These are phyloP conservation scores for Sphaeridia pumilis DNA, from an alignment of 2,888 invertebrate species.

Conservation along the genomic window DNA sequence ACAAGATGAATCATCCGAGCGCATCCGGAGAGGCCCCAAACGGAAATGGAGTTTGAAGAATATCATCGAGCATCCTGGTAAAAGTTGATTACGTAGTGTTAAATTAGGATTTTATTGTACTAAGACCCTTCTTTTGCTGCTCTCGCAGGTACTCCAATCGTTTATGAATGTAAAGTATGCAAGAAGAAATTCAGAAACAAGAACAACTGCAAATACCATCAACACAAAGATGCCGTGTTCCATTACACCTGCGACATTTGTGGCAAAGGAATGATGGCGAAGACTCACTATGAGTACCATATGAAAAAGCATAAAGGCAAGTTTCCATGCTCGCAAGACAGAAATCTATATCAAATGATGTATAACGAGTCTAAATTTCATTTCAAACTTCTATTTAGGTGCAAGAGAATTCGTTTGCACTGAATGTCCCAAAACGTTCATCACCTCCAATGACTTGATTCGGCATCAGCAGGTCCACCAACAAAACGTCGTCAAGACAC, in stretches of 20 bases:
- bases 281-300: conserved; percentile 12
- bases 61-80: background rate
- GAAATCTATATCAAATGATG: background rate
- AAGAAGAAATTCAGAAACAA: conserved; percentile 8
- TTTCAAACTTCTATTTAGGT: too few species aligned
- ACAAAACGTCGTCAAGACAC: background rate
- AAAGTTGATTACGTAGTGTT: too few species aligned
- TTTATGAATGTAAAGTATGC: conserved; percentile 9
- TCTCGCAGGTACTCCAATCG: background rate
- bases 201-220: conserved; percentile 12
- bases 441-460: background rate
- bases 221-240: background rate
- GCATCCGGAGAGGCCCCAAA: background rate
- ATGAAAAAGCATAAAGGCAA: conserved; percentile 6
- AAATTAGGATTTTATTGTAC: background rate
- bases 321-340: background rate
- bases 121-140: background rate
- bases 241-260: conserved; percentile 6
- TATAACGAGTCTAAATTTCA: background rate
- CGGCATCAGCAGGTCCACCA: background rate
- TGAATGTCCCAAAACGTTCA: background rate
- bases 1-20: background rate
- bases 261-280: conserved; percentile 10
- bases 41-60: background rate
- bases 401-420: background rate